Conservation (phyloP, 2,888 invertebrate species). For the Hypselothyrea guttata region DNA sequence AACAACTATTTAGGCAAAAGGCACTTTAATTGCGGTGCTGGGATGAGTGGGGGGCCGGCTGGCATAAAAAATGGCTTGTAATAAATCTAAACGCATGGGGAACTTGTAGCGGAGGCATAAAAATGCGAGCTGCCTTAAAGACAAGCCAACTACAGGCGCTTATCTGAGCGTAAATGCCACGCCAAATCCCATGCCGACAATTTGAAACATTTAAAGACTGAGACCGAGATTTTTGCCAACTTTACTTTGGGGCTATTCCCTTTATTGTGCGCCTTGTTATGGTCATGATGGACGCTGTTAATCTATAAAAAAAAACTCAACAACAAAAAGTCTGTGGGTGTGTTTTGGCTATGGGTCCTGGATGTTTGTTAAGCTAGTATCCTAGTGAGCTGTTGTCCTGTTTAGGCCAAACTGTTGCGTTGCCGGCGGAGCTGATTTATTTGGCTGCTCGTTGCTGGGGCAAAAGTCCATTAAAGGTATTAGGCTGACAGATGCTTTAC, state of each 20-base stretch:
- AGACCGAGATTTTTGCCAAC: conserved; percentile 23
- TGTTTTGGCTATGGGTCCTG: conserved; percentile 8
- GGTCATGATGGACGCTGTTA: conserved; percentile 67
- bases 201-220: conserved; percentile 79
- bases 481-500: conserved; percentile 38
- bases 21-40: conserved; percentile 60
- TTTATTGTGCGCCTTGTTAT: conserved; percentile 60
- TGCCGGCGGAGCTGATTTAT: conserved; percentile 49
- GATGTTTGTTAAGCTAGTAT: background rate
- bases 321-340: conserved; percentile 8
- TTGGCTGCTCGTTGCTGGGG: conserved; percentile 30
- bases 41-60: background rate
- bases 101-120: conserved; percentile 31
- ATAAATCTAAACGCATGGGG: conserved; percentile 56
- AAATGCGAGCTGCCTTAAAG: conserved; percentile 61
- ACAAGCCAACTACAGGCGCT: conserved; percentile 76
- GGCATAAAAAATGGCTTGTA: conserved; percentile 54
- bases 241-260: conserved; percentile 38
- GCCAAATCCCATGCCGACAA: conserved; percentile 79
- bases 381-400: no score
- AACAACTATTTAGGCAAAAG: conserved; percentile 53
- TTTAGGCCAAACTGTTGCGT: conserved; percentile 63
- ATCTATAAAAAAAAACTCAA: conserved; percentile 64
- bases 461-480: conserved; percentile 57
- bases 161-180: conserved; percentile 74